Conservation (phyloP, 1,140 invertebrate genomes). For the Drosophila nigromelanica region DNA sequence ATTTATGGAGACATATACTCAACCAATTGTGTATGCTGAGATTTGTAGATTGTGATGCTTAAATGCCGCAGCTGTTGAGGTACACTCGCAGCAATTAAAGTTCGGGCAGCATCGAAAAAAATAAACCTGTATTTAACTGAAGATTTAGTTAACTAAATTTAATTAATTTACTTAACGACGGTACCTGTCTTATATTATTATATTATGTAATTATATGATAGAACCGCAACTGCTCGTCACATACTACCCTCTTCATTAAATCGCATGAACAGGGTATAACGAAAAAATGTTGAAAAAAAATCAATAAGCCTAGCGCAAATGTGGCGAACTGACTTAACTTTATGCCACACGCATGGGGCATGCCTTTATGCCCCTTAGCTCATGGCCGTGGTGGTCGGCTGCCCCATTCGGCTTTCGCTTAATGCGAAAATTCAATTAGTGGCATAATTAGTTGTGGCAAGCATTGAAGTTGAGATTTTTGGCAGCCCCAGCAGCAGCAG, state of each 20-base stretch:
- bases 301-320: constrained; percentile 57
- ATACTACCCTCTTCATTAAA: too few relatives aligned
- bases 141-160: too few relatives aligned
- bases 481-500: constrained; percentile 40
- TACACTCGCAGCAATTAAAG: constrained; percentile 61
- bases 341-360: constrained; percentile 40
- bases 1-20: neutral
- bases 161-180: too few relatives aligned
- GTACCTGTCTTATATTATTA: too few relatives aligned
- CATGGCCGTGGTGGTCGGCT: neutral
- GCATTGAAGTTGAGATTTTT: constrained; percentile 79
- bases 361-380: constrained; percentile 3
- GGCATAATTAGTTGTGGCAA: constrained; percentile 83
- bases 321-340: constrained; percentile 67
- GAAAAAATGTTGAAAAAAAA: constrained; percentile 44
- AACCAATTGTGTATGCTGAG: constrained; percentile 20
- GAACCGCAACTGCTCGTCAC: neutral
- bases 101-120: neutral
- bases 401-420: constrained; percentile 53
- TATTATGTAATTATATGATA: neutral
- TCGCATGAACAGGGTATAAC: constrained; percentile 10
- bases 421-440: constrained; percentile 82
- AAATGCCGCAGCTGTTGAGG: constrained; percentile 23
- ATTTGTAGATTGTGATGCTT: constrained; percentile 26
- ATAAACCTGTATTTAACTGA: too few relatives aligned